Base-by-base conservation (phyloP, 2,888 invertebrate genomes). In the Acanthacorydalis orientalis region DNA sequence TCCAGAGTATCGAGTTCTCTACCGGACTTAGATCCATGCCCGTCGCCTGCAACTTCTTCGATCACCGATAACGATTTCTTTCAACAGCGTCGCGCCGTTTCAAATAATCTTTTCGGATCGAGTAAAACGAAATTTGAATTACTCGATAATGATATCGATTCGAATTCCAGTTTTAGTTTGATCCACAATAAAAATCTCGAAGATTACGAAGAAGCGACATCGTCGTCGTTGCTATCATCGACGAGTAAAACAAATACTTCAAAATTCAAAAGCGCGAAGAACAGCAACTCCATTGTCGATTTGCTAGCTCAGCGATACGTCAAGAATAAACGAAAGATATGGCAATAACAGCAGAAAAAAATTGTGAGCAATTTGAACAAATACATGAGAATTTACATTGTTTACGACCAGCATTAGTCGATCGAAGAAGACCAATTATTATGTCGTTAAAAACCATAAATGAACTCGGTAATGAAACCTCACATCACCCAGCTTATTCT, bases 21-120 rank as follows among this genome's bases (percentile, higher is more conserved):
- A 46, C 86, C 85, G 1, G 86, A 86, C 59, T 65, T 86, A 51
- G 86, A 86, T 57, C 79, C 82, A 1, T 77, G 75, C 56, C 81
- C 81, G 6, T 72, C 77, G 32, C 81, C 80, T 4, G 75, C 78
- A 1, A 70, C 77, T 4, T 78, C 79, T 2, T 75, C 77, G 1
- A 73, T 75, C 37, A 74, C 76, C 53, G 79, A 80, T 58, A 43
- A 31, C 23, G 43, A 47, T 15, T 34, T 23, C 23, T 42, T 37
- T 11, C 33, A 16, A 14, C 42, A 43, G 11, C 31, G 34, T 7
- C 12, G 11, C 10, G 16, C 35, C 7, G 9, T 44, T 14, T 16
- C 31, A 15, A 46, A 39, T 23, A 40, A 31, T 31, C 12, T 23
- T 10, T 31, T 23, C 23, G n/a, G 16, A 8, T 10, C 23, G 10